phyloP scores from a whole-genome alignment of 2,888 invertebrate genomes.

The Chymomyza caudatula region DNA sequence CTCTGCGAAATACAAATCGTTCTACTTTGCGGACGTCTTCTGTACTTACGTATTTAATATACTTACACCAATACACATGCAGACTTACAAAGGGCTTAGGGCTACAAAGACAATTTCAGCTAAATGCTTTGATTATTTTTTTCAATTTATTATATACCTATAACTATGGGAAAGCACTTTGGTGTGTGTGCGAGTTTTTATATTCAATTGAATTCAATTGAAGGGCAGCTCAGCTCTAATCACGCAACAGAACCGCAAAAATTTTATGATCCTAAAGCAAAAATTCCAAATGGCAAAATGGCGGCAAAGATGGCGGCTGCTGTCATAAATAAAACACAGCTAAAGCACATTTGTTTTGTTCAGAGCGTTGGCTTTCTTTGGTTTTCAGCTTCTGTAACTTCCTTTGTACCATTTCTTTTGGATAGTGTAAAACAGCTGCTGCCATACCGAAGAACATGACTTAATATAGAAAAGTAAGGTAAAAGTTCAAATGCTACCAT shows the following conservation, averaged over 20 bases:
- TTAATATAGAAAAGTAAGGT: neutral
- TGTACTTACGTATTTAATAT: neutral
- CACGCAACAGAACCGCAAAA: slow-evolving; percentile 31
- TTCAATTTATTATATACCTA: too few relatives aligned
- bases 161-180: neutral
- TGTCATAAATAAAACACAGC: slow-evolving; percentile 1
- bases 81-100: neutral
- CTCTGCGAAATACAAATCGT: neutral
- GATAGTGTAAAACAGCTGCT: slow-evolving; percentile 49
- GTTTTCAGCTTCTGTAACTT: neutral
- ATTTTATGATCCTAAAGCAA: neutral
- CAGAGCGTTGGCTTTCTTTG: neutral
- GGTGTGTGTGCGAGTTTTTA: slow-evolving; percentile 1
- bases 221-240: slow-evolving; percentile 52
- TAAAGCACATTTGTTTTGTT: neutral
- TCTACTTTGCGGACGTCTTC: neutral
- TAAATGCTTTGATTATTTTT: neutral
- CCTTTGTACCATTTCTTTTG: neutral
- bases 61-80: neutral
- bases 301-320: neutral
- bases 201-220: slow-evolving; percentile 53
- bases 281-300: neutral
- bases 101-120: neutral
- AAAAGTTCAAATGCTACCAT: neutral
- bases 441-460: slow-evolving; percentile 9